Base-by-base conservation (phyloP, 2,888 invertebrate species). In the Noctua janthe region DNA sequence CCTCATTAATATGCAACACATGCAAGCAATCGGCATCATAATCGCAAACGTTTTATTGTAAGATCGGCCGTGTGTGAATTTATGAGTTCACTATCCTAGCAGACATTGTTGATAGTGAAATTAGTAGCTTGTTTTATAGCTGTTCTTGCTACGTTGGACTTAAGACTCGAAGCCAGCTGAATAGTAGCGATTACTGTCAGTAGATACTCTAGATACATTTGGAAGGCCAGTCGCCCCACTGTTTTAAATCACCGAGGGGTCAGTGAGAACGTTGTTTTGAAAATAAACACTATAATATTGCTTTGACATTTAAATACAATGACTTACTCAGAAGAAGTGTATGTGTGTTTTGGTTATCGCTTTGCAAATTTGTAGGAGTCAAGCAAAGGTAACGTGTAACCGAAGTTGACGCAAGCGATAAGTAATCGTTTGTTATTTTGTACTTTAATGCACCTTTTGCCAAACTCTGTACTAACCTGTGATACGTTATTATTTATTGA, bases 11-110 rank as follows among this genome's bases (percentile, higher is more conserved):
- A 86, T 87, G 83, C 88, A 82, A 80, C 81, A 73, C 80, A 83
- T 89, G 83, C 76, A 78, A 74, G 56, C 72, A 74, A 79, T 84
- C 59, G 49, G 70, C 80, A 79, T 89, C 87, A 88, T 87, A 81
- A 84, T 81, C 49, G 79, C 80, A 79, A 85, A 78, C 82, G 81
- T 83, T 88, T 88, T 84, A 86, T 88, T 84, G 86, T 82, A 74
- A 75, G 82, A 84, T 82, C 86, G 76, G 74, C 78, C 82, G 73
- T 79, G 82, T 83, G 80, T 81, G 66, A 82, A 81, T 80, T 78
- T 74, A 83, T 67, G 75, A 87, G 89, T 86, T 87, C 82, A 81
- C 74, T 84, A 86, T 86, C 84, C 88, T 81, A 76, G 43, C 66
- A 79, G 66, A 74, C 76, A 73, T 64, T 86, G 74, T 76, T 67